These are phyloP conservation scores for Pipistrellus pygmaeus DNA, from an alignment of 2,797 vertebrate genomes.

Conservation along the genomic window DNA sequence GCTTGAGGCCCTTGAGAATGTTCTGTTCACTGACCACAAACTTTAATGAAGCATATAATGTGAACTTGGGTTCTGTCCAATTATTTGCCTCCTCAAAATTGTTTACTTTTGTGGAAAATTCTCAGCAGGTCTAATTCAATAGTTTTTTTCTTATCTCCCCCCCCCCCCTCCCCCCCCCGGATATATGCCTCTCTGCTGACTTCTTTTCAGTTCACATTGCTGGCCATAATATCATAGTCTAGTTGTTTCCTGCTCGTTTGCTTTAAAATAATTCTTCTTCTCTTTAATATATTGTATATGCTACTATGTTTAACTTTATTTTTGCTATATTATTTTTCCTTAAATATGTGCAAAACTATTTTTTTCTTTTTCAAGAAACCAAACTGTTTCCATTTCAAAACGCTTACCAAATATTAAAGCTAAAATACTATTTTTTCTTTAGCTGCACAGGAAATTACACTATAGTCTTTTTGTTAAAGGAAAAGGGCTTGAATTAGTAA, in stretches of 20 bases:
- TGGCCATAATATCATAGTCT: neutral
- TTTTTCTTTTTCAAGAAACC: conserved; percentile 13
- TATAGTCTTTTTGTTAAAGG: neutral
- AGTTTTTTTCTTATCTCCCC: neutral
- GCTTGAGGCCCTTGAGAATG: conserved; percentile 14
- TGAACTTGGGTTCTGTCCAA: conserved; percentile 43
- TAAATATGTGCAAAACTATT: neutral
- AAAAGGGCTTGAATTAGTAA: neutral
- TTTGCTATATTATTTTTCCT: conserved; percentile 1
- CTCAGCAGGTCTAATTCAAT: neutral
- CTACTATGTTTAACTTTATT: conserved; percentile 32
- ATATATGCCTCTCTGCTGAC: neutral
- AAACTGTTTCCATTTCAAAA: conserved; percentile 43
- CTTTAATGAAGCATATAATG: conserved; percentile 52
- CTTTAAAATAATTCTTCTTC: neutral
- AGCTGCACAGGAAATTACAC: neutral
- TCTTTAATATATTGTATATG: neutral
- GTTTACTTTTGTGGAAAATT: conserved; percentile 61
- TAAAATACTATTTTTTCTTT: neutral
- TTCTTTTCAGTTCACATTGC: conserved; percentile 34
- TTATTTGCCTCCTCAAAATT: conserved; percentile 49
- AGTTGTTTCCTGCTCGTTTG: neutral
- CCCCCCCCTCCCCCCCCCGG: neutral
- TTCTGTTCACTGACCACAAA: conserved; percentile 53
- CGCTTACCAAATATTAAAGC: neutral